Evolutionary conservation across 2,113 vertebrate genomes (phyloP), one percentile per base, ranked within the genome.

Genomic region (Chaetops frenatus): DNA sequence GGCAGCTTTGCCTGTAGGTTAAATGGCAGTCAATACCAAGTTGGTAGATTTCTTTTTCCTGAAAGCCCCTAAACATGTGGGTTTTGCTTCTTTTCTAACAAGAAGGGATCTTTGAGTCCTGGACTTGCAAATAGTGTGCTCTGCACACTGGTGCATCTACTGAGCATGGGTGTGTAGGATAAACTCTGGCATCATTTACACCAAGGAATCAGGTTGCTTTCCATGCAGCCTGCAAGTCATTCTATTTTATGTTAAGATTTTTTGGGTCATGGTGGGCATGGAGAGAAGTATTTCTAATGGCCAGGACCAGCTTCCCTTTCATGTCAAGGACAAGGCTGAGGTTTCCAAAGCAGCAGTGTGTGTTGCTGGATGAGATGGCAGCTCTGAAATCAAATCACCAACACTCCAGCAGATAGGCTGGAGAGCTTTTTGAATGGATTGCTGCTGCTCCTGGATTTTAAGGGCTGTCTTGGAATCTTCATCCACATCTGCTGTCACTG

Each of bases 1-100:
- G 76, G 64, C 56, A 88, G 76, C 58, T 86, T 88, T 95, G 60
- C 67, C 82, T 67, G 60, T 51, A 38, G 87, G 88, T 90, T 94
- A 83, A 89, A 79, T 78, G 45, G 25, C 60, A 88, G 64, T 61
- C 91, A 61, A 1, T 90, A 84, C n/a, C 21, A 48, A 48, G 74
- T 7, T 56, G 65, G 48, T 62, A 10, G 38, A 57, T 78, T 86
- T 90, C 35, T 82, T 67, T 71, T 64, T 45, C 79, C 45, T 60
- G 45, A 38, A 79, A 67, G 28, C 22, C 12, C 18, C 9, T 27
- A 76, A 35, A 76, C 0, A 0, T 72, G 7, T 2, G 2, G 6
- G 3, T 1, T 94, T 85, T 73, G 15, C 33, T 73, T 47, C 16
- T 78, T 89, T 84, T 92, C 13, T 35, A 57, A 38, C 15, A 57